Conservation (phyloP, 1,140 invertebrate species). For the Whitmania pigra region DNA sequence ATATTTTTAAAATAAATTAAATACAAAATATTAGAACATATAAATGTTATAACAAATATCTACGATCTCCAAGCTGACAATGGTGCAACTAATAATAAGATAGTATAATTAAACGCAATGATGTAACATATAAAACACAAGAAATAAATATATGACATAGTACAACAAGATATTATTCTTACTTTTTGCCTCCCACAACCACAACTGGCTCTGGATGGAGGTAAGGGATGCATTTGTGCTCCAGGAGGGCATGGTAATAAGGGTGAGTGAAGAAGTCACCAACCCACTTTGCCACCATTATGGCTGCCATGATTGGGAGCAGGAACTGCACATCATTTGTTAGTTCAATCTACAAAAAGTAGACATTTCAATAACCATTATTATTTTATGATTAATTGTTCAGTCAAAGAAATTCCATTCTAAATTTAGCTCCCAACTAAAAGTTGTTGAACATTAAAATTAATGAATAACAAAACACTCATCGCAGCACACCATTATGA, state of each 20-base stretch:
- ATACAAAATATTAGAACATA: slow-evolving; percentile 23
- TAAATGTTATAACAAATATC: slow-evolving; percentile 7
- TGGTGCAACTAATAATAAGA: too few relatives aligned
- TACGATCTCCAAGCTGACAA: too few relatives aligned
- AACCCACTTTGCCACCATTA: slow-evolving; percentile 44
- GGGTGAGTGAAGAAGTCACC: slow-evolving; percentile 44
- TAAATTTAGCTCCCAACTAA: too few relatives aligned
- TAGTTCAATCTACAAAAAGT: slow-evolving; percentile 40
- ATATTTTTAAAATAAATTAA: slow-evolving; percentile 28
- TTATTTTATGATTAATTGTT: too few relatives aligned
- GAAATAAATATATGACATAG: neutral
- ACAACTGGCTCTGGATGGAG: slow-evolving; percentile 39
- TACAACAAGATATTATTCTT: slow-evolving; percentile 12
- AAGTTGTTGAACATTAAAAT: too few relatives aligned
- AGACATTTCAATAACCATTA: too few relatives aligned
- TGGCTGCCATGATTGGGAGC: slow-evolving; percentile 43
- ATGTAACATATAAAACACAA: neutral
- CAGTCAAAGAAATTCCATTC: too few relatives aligned
- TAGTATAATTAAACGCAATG: too few relatives aligned
- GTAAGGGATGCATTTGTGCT: slow-evolving; percentile 45
- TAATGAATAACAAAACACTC: neutral
- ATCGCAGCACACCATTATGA: slow-evolving; percentile 39
- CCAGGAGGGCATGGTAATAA: slow-evolving; percentile 42
- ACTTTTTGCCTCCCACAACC: slow-evolving; percentile 31
- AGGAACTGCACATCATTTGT: slow-evolving; percentile 46